Conservation (phyloP, 2,888 invertebrate genomes). For the Thymelicus acteon region DNA sequence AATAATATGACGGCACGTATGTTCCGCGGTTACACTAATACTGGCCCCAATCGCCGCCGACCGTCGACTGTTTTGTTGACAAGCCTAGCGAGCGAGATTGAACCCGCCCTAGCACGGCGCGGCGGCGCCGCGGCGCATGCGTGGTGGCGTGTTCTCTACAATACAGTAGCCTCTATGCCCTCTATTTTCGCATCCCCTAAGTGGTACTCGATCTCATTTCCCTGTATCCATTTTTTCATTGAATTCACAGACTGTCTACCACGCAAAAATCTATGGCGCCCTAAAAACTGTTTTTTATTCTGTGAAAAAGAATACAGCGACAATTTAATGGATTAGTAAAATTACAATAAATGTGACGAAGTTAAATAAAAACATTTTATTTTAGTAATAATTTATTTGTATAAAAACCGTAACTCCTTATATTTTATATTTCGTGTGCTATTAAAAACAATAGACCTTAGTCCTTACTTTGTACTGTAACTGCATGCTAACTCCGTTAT, state of each 20-base stretch:
- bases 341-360: background rate
- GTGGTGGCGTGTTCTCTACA: conserved; percentile 39
- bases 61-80: conserved; percentile 42
- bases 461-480: background rate
- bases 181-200: conserved; percentile 23
- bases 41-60: conserved; percentile 49
- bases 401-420: conserved; percentile 1
- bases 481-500: background rate
- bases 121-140: conserved; percentile 46
- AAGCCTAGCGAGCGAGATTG: conserved; percentile 49
- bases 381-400: conserved; percentile 2
- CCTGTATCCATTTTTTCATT: conserved; percentile 10
- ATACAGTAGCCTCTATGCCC: conserved; percentile 2
- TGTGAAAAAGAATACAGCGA: background rate
- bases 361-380: background rate
- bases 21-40: conserved; percentile 63
- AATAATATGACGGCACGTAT: conserved; percentile 53
- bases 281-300: background rate
- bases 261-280: background rate
- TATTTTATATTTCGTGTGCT: background rate
- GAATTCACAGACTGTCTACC: background rate
- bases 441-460: background rate
- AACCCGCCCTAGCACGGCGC: conserved; percentile 43
- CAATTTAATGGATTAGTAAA: background rate
- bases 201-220: conserved; percentile 28